These are phyloP conservation scores for Sapayoa aenigma DNA, from an alignment of 2,113 vertebrate genomes.

Conservation along the genomic window DNA sequence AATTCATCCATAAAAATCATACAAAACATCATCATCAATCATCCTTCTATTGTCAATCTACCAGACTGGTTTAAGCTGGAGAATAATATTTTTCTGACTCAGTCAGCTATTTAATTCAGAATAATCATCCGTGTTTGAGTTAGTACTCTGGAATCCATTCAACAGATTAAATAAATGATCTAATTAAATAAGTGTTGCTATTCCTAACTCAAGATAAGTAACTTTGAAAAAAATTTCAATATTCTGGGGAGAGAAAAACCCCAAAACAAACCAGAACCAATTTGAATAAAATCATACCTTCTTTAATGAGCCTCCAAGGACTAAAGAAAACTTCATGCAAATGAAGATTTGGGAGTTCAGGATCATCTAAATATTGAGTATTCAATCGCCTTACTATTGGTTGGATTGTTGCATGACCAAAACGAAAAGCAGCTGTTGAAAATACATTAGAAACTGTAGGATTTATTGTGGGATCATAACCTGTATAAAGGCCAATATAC, in stretches of 20 bases:
- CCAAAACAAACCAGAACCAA: not conserved
- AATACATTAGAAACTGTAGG: constrained; percentile 90
- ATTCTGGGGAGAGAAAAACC: not conserved
- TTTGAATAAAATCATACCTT: constrained; percentile 78
- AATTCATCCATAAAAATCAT: not conserved
- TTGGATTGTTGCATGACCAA: constrained; percentile 87
- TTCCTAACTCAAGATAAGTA: not conserved
- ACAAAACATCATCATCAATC: not conserved
- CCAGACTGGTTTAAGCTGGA: not conserved
- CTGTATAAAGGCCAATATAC: constrained; percentile 81
- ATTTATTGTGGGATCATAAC: constrained; percentile 80
- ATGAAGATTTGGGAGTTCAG: constrained; percentile 73
- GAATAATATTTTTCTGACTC: not conserved
- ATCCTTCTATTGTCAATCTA: not conserved
- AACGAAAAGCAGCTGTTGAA: constrained; percentile 93
- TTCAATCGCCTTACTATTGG: constrained; percentile 80
- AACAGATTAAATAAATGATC: not conserved
- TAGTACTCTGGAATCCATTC: not conserved
- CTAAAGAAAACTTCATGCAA: constrained; percentile 87
- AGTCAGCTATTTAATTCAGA: not conserved
- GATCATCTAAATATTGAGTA: constrained; percentile 78
- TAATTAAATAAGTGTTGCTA: not conserved
- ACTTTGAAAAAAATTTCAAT: not conserved
- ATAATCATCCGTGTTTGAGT: not conserved
- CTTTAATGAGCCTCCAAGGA: constrained; percentile 89